Conservation (phyloP, 2,797 vertebrate genomes). For the Acipenser transmontanus region DNA sequence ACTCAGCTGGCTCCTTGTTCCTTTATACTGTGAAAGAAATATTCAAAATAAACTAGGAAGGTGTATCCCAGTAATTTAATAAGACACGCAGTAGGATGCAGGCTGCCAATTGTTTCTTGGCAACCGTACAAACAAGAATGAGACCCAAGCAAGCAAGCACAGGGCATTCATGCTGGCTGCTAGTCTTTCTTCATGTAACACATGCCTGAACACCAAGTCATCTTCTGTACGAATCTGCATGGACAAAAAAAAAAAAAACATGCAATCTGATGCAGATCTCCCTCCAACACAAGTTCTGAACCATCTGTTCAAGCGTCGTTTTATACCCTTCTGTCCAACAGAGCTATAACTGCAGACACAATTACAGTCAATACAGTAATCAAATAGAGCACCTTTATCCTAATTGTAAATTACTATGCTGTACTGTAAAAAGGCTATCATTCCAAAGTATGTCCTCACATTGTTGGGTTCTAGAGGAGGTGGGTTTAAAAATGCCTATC, state of each 20-base stretch:
- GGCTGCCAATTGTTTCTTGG: conserved; percentile 25
- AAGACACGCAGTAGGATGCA: conserved; percentile 11
- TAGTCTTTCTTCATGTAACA: not conserved
- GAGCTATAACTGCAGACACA: conserved; percentile 4
- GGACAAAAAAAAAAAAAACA: conserved; percentile 13
- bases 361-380: conserved; percentile 15
- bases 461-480: no score
- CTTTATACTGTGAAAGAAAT: conserved; percentile 12
- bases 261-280: not conserved
- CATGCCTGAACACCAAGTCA: conserved; percentile 9
- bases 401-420: no score
- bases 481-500: no score
- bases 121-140: conserved; percentile 23
- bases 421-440: no score
- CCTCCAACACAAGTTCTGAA: conserved; percentile 4
- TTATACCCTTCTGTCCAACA: conserved; percentile 1
- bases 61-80: conserved; percentile 26
- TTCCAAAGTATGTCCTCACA: no score
- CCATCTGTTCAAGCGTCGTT: conserved; percentile 14
- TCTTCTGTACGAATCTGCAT: conserved; percentile 4
- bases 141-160: conserved; percentile 24
- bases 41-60: conserved; percentile 26
- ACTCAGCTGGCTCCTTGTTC: not conserved
- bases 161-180: conserved; percentile 3
- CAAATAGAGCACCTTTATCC: not conserved